These are phyloP conservation scores for Scaptomyza parva DNA, from an alignment of 2,888 invertebrate species.

Conservation along the genomic window DNA sequence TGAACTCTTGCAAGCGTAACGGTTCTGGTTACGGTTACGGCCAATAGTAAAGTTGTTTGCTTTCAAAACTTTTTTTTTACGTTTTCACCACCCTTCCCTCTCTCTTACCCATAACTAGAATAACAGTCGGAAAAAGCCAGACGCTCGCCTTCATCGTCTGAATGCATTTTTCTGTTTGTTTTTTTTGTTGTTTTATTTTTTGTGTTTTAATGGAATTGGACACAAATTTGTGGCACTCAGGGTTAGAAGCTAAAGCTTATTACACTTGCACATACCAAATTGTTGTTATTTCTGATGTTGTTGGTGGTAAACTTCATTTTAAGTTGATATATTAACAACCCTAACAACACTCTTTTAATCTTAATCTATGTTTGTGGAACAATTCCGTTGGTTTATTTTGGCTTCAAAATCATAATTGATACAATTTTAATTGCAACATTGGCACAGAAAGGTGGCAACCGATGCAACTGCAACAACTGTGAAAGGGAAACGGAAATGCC, in stretches of 20 bases:
- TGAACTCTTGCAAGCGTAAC: slow-evolving; percentile 65
- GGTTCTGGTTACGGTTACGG: slow-evolving; percentile 65
- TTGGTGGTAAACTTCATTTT: too few species aligned
- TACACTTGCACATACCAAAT: slow-evolving; percentile 19
- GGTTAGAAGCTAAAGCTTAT: slow-evolving; percentile 29
- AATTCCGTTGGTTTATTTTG: too few species aligned
- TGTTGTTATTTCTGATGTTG: too few species aligned
- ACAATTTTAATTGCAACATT: slow-evolving; percentile 71
- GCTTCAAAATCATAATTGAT: slow-evolving; percentile 72
- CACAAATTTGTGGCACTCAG: slow-evolving; percentile 62
- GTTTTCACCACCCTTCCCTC: not conserved
- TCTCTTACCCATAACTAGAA: not conserved
- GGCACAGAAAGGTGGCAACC: slow-evolving; percentile 35
- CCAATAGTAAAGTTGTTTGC: slow-evolving; percentile 67
- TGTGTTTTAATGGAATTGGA: slow-evolving; percentile 56
- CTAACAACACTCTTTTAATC: too few species aligned
- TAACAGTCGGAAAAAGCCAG: slow-evolving; percentile 1
- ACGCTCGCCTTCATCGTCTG: slow-evolving; percentile 19
- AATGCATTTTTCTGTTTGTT: slow-evolving; percentile 44
- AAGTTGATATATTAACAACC: too few species aligned
- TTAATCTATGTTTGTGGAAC: too few species aligned
- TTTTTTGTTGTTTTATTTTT: too few species aligned
- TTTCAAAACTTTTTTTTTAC: slow-evolving; percentile 55
- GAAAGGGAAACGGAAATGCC: slow-evolving; percentile 42
- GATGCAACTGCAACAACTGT: slow-evolving; percentile 25